A percentile compares a stretch with the other conserved stretches of the same genome.
These are phyloP conservation scores for Phrynocephalus forsythii DNA, from an alignment of 2,797 vertebrate species.

Conservation along the genomic window DNA sequence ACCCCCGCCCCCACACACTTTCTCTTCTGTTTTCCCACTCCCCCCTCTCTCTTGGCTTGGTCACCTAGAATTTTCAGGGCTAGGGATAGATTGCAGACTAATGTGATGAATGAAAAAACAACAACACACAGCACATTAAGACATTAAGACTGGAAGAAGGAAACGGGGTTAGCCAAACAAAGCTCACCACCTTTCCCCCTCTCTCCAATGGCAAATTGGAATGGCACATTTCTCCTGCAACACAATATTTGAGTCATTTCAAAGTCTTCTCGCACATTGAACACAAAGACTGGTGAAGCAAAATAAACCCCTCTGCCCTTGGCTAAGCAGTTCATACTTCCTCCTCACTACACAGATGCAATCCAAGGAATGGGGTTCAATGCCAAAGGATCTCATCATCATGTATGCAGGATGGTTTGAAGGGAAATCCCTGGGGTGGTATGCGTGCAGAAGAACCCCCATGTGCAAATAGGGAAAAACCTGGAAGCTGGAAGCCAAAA, in stretches of 20 bases:
- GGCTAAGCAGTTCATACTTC: slow-evolving; percentile 55
- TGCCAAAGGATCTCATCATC: neutral
- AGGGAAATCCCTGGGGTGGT: neutral
- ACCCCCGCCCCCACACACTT: neutral
- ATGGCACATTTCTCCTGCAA: slow-evolving; percentile 37
- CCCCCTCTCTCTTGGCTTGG: slow-evolving; percentile 34
- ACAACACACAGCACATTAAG: slow-evolving; percentile 44
- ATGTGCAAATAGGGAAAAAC: neutral
- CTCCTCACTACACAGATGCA: neutral
- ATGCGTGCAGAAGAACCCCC: neutral
- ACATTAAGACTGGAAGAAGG: slow-evolving; percentile 25
- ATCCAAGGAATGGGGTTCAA: neutral
- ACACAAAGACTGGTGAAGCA: slow-evolving; percentile 62
- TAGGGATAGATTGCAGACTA: slow-evolving; percentile 50
- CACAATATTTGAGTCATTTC: slow-evolving; percentile 59
- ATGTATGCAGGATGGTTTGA: neutral
- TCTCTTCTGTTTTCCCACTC: neutral
- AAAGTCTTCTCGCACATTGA: slow-evolving; percentile 41
- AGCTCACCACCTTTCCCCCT: slow-evolving; percentile 35
- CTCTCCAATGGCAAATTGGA: slow-evolving; percentile 3
- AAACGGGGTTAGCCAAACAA: slow-evolving; percentile 62
- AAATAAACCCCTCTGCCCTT: slow-evolving; percentile 61
- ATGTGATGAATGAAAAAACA: slow-evolving; percentile 55
- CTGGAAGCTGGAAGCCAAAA: neutral
- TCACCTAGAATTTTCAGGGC: slow-evolving; percentile 42